Evolutionary conservation across 2,888 invertebrate genomes (phyloP).

Genomic region (Cantharis rustica): DNA sequence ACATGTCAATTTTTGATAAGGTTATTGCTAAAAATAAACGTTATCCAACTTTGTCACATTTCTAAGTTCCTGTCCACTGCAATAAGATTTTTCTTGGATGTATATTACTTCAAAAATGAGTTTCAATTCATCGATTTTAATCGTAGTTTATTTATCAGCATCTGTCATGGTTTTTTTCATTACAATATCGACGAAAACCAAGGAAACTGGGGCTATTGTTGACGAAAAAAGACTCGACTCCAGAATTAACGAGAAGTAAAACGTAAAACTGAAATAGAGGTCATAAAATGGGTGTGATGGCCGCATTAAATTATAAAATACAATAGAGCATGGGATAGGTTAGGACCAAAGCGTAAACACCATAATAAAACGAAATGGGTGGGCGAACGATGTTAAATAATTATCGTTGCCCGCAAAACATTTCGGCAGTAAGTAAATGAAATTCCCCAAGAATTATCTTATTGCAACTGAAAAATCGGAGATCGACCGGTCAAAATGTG

Average conservation of each 20-base stretch:
- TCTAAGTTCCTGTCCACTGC: neutral
- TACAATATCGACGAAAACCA: neutral
- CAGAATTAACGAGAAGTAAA: neutral
- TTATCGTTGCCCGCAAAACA: neutral
- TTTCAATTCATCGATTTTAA: neutral
- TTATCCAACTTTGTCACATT: neutral
- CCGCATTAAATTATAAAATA: constrained; percentile 16
- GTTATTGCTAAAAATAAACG: neutral
- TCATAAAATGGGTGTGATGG: constrained; percentile 18
- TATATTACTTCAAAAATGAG: neutral
- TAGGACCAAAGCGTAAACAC: constrained; percentile 19
- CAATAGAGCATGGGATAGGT: constrained; percentile 27
- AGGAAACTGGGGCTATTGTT: neutral
- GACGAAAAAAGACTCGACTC: neutral
- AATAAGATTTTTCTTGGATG: neutral
- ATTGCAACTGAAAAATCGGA: neutral
- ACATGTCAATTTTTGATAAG: neutral
- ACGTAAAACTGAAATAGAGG: constrained; percentile 12
- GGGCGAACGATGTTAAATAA: constrained; percentile 5
- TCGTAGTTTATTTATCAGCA: too few relatives aligned
- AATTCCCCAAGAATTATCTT: neutral
- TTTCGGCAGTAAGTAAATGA: neutral
- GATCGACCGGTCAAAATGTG: neutral
- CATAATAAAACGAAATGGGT: constrained; percentile 15
- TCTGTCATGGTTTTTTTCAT: too few relatives aligned